phyloP scores from a whole-genome alignment of 2,888 invertebrate genomes.

The Pilophorus perplexus region DNA sequence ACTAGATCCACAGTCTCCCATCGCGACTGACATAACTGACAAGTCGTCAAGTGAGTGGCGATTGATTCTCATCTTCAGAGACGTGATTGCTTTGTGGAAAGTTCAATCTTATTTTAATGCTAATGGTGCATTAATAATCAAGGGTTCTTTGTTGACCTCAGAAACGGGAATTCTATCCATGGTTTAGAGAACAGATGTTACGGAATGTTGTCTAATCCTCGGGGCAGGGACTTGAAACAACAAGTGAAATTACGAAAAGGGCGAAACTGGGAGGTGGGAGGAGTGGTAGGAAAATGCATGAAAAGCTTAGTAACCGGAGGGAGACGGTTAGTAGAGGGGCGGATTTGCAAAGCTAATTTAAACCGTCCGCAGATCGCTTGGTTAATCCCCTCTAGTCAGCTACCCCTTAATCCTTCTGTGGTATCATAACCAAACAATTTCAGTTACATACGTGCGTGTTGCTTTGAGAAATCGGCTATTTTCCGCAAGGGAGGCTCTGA shows the following conservation, averaged over 20 bases:
- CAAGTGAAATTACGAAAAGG: conserved; percentile 20
- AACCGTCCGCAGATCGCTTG: conserved; percentile 27
- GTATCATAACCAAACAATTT: neutral
- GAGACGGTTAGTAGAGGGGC: neutral
- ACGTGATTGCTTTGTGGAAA: too few relatives aligned
- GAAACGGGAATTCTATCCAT: neutral
- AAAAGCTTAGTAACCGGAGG: conserved; percentile 12
- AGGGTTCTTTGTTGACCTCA: too few relatives aligned
- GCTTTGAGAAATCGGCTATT: too few relatives aligned
- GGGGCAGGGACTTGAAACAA: conserved; percentile 13
- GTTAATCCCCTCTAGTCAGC: conserved; percentile 28
- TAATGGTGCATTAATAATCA: neutral
- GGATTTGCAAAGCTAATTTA: conserved; percentile 36
- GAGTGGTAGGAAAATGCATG: conserved; percentile 21
- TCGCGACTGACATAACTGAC: too few relatives aligned
- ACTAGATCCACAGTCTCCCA: neutral
- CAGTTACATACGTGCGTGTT: too few relatives aligned
- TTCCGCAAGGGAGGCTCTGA: too few relatives aligned
- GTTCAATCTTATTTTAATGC: too few relatives aligned
- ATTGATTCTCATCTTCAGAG: too few relatives aligned
- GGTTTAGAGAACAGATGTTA: conserved; percentile 27
- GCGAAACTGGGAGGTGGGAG: neutral
- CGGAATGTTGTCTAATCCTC: conserved; percentile 22
- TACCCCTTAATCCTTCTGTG: conserved; percentile 11
- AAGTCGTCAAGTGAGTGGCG: too few relatives aligned